Base-by-base conservation (phyloP, 2,888 invertebrate genomes). In the Perizoma flavofasciatum region DNA sequence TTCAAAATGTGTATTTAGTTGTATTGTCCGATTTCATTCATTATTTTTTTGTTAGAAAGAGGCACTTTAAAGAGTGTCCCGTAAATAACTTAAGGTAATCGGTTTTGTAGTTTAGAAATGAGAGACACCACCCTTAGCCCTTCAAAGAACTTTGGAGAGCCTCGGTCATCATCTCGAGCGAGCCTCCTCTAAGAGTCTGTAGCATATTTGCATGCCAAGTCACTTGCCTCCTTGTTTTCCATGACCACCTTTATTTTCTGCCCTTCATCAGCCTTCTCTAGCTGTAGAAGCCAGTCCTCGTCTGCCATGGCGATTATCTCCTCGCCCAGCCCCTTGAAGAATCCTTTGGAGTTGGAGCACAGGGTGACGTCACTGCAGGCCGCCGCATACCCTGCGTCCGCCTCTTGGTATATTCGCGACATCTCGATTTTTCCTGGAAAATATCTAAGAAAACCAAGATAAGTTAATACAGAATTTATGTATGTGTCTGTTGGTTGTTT, bases 281-380 rank as follows among this genome's bases (percentile, higher is more conserved):
- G 95, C 59, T 86, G 87, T 11, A 91, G 79, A 47, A 95, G 86
- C 96, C 96, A 96, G 40, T 89, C 73, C 0, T 69, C 82, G 7
- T 93, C 93, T 0, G 92, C 94, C 33, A 88, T 69, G 6, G 92
- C 80, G 0, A 88, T 89, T 22, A 96, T 93, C 69, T 94, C 92
- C 50, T 95, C 93, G 32, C 93, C 94, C 65, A 96, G 93, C 45
- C 93, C 93, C 66, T 93, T 90, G 79, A 97, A 96, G 83, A 97
- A 97, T 0, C 97, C 97, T 71, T 95, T 94, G 61, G 93, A 92
- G 69, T 95, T 94, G 0, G 96, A 95, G 80, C 95, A 96, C 0
- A 97, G 91, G 0, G 97, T 97, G 61, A 94, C 94, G 72, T 94
- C 93, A 72, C 96, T 96, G 83, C 97, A 97, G 40, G 94, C 91